These are phyloP conservation scores for Lichenostomus cassidix DNA, from an alignment of 2,113 vertebrate species.

Conservation along the genomic window DNA sequence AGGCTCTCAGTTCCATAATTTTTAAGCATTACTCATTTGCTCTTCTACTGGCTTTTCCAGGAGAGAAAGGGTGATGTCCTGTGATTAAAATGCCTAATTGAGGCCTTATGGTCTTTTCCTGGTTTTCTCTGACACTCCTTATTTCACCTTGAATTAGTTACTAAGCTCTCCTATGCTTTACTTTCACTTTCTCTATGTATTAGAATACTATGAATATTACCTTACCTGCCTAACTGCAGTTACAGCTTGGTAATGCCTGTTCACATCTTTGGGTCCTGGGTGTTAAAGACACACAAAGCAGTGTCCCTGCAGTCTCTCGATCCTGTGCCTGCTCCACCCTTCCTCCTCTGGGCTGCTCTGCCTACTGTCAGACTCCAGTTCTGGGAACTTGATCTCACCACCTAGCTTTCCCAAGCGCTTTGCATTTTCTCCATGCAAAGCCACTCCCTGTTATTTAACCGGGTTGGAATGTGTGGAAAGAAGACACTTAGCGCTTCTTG, in stretches of 20 bases:
- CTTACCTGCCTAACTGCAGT: not conserved
- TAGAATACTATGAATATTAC: not conserved
- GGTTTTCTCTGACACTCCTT: not conserved
- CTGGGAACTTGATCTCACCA: conserved; percentile 31
- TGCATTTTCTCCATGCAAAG: conserved; percentile 24
- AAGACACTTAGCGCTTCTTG: conserved; percentile 33
- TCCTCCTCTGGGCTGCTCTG: not conserved
- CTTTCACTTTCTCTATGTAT: not conserved
- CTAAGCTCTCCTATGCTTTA: not conserved
- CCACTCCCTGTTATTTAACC: conserved; percentile 40
- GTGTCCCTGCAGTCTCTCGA: not conserved
- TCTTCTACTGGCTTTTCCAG: not conserved
- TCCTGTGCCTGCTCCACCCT: not conserved
- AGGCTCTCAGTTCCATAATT: not conserved
- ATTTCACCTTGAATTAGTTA: not conserved
- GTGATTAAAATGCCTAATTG: not conserved
- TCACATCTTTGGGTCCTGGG: not conserved
- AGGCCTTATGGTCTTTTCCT: not conserved
- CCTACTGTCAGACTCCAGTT: not conserved
- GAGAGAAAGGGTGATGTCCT: conserved; percentile 30
- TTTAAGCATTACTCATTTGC: not conserved
- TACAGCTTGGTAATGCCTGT: not conserved
- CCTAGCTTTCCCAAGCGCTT: conserved; percentile 10
- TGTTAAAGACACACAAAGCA: not conserved
- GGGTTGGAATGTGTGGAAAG: conserved; percentile 52